phyloP scores from a whole-genome alignment of 2,113 vertebrate genomes.

The Morone saxatilis region DNA sequence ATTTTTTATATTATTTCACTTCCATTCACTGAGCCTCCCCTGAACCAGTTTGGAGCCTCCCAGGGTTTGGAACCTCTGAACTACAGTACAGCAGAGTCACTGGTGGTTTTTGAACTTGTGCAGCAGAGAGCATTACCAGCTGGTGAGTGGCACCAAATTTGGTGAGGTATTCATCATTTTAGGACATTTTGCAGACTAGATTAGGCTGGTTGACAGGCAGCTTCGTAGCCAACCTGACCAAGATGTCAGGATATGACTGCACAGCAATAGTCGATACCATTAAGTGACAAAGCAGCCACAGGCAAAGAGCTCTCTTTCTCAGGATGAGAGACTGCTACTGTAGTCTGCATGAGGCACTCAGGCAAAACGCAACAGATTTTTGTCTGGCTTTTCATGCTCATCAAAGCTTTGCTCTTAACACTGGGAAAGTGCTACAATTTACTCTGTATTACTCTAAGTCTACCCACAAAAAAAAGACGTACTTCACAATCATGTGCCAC shows the following conservation, averaged over 20 bases:
- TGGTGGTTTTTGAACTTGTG: too few species aligned
- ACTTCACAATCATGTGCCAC: neutral
- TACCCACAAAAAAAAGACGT: neutral
- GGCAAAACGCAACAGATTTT: slow-evolving; percentile 22
- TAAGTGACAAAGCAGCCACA: neutral
- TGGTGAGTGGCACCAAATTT: too few species aligned
- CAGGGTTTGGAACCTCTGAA: too few species aligned
- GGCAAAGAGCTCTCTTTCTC: neutral
- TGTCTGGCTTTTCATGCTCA: neutral
- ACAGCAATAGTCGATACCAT: neutral
- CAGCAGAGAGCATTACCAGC: too few species aligned
- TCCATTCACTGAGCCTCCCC: too few species aligned
- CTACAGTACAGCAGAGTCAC: too few species aligned
- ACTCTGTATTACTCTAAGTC: neutral
- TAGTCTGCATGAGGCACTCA: neutral
- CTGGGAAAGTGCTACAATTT: neutral
- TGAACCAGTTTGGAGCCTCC: too few species aligned
- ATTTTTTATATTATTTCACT: too few species aligned
- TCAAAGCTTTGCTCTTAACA: neutral
- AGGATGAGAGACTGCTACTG: neutral
- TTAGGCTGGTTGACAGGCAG: neutral
- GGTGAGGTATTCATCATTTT: too few species aligned
- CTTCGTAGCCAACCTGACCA: neutral
- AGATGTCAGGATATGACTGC: neutral
- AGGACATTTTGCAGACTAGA: too few species aligned